Conservation (phyloP, 2,797 vertebrate genomes). For the Bovichtus diacanthus region DNA sequence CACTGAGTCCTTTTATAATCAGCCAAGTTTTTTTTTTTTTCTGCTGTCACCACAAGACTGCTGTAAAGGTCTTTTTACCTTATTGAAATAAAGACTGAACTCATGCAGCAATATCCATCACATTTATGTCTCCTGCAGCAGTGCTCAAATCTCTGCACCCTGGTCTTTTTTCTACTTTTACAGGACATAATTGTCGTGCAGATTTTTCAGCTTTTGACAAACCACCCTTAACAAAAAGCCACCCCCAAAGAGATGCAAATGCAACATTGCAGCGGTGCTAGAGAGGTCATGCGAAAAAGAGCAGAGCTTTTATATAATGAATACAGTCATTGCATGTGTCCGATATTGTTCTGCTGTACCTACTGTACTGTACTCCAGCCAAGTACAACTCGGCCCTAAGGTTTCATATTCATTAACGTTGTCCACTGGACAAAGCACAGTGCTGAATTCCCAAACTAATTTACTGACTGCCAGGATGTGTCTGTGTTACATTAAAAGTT, state of each 20-base stretch:
- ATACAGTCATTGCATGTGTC: conserved; percentile 46
- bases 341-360: conserved; percentile 33
- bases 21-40: conserved; percentile 39
- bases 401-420: conserved; percentile 61
- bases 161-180: conserved; percentile 22
- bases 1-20: conserved; percentile 46
- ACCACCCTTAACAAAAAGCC: conserved; percentile 10
- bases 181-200: conserved; percentile 6
- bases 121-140: conserved; percentile 16
- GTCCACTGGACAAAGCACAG: conserved; percentile 49
- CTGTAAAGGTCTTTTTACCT: conserved; percentile 40
- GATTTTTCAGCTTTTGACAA: conserved; percentile 24
- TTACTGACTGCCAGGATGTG: conserved; percentile 42
- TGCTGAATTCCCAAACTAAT: conserved; percentile 51
- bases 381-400: conserved; percentile 56
- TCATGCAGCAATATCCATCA: conserved; percentile 25
- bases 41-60: conserved; percentile 19
- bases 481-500: conserved; percentile 50
- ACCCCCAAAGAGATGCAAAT: conserved; percentile 16
- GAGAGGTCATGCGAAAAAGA: conserved; percentile 37
- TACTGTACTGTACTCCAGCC: conserved; percentile 46
- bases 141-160: conserved; percentile 1
- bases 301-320: conserved; percentile 55
- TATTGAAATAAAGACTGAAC: conserved; percentile 32
- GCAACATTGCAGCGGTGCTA: conserved; percentile 38